Evolutionary conservation across 2,888 invertebrate genomes (phyloP), one percentile per base, ranked within the genome.

Genomic region (Neoscelio sp.): DNA sequence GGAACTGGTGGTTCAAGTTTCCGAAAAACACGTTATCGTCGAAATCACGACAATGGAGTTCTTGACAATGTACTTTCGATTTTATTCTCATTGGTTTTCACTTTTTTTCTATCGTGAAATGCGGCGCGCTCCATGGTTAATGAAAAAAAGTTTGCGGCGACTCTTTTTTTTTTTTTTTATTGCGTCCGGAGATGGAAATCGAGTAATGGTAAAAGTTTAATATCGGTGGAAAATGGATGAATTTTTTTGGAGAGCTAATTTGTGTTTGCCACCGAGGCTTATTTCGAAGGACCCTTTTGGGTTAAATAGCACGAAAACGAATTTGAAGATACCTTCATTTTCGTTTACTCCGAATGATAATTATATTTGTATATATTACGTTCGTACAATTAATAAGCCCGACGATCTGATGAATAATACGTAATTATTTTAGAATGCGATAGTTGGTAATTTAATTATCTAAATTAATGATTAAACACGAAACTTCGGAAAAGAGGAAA

Each of bases 251-350:
- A 28, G 33, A n/a, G 33, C 48, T 28, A 17, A 48, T 15, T 13
- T n/a, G n/a, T n/a, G n/a, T n/a, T n/a, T n/a, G n/a, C n/a, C 73
- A 74, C 75, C 76, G 60, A 64, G 50, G 38, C 4, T 28, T 48
- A 28, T 17, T 6, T 1, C 26, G 13, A 15, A 13, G 1, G 15
- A 48, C 7, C 12, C 26, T 48, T 48, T 26, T 8, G 8, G 28
- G 15, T 48, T 28, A 48, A 48, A 48, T 17, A 15, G n/a, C n/a
- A n/a, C n/a, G n/a, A n/a, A n/a, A n/a, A n/a, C n/a, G n/a, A n/a
- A n/a, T n/a, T n/a, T n/a, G n/a, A n/a, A n/a, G n/a, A n/a, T n/a
- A n/a, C n/a, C n/a, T n/a, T n/a, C n/a, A n/a, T n/a, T n/a, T n/a
- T n/a, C n/a, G n/a, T n/a, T n/a, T n/a, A n/a, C n/a, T n/a, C n/a